phyloP scores from a whole-genome alignment of 1,140 invertebrate genomes.

The Lithobius niger region DNA sequence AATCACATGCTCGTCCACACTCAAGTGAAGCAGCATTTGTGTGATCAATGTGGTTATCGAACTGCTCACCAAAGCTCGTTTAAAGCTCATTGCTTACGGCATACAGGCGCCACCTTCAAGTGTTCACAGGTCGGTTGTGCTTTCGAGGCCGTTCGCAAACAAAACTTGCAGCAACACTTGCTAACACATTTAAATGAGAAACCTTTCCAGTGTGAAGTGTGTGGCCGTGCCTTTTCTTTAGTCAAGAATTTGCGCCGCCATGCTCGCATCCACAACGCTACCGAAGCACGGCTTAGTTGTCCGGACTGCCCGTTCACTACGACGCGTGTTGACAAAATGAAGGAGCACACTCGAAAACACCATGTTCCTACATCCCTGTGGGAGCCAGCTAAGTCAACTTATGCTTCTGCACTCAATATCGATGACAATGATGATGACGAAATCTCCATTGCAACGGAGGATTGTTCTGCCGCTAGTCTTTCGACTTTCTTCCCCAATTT shows the following conservation, averaged over 20 bases:
- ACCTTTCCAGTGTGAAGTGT: slow-evolving; percentile 37
- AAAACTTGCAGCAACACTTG: slow-evolving; percentile 37
- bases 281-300: slow-evolving; percentile 16
- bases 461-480: too few species aligned
- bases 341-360: slow-evolving; percentile 30
- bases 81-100: slow-evolving; percentile 40
- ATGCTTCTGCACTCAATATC: too few species aligned
- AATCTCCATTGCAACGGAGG: too few species aligned
- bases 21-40: slow-evolving; percentile 39
- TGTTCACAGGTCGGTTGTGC: slow-evolving; percentile 37
- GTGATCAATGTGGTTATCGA: slow-evolving; percentile 42
- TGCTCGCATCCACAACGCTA: slow-evolving; percentile 34
- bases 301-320: slow-evolving; percentile 37
- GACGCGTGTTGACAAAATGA: slow-evolving; percentile 41
- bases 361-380: too few species aligned
- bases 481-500: too few species aligned
- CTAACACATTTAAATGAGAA: slow-evolving; percentile 43
- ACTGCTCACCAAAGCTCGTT: slow-evolving; percentile 44
- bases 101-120: slow-evolving; percentile 40
- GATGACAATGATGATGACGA: too few species aligned
- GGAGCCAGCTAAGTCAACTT: too few species aligned
- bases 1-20: slow-evolving; percentile 41
- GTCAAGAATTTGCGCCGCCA: slow-evolving; percentile 36
- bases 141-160: slow-evolving; percentile 36
- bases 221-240: slow-evolving; percentile 36